Evolutionary conservation across 2,797 vertebrate species (phyloP).

Genomic region (Crenuchus spilurus): DNA sequence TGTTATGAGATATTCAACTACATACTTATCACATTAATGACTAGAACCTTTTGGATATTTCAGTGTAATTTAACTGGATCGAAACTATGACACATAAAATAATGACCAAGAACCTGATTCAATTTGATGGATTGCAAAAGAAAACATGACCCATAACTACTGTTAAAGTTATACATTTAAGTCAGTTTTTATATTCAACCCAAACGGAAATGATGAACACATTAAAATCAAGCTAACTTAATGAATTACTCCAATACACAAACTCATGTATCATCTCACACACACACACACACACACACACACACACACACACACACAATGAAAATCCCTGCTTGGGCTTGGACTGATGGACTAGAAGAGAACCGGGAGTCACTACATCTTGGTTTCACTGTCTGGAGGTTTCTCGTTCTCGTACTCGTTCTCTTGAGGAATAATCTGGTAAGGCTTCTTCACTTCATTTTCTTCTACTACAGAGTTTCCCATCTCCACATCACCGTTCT

Average conservation of each 20-base stretch:
- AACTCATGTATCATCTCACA: neutral
- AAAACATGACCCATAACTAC: no score
- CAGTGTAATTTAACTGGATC: no score
- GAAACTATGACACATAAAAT: no score
- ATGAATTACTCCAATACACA: neutral
- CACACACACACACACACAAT: constrained; percentile 1
- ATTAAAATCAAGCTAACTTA: neutral
- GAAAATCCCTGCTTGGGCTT: constrained; percentile 33
- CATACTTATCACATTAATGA: no score
- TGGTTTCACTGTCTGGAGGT: constrained; percentile 88
- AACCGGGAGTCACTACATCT: constrained; percentile 82
- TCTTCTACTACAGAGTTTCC: constrained; percentile 96
- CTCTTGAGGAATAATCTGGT: constrained; percentile 93
- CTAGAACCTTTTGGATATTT: no score
- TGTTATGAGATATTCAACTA: no score
- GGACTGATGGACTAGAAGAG: neutral
- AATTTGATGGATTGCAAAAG: no score
- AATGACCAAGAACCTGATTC: no score
- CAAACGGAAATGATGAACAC: neutral
- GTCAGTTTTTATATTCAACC: neutral
- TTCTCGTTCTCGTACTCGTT: constrained; percentile 87
- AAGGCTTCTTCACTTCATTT: constrained; percentile 95
- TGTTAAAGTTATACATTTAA: no score
- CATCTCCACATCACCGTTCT: constrained; percentile 88
- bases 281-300: constrained; percentile 7